These are phyloP conservation scores for Zaprionus africanus DNA, from an alignment of 1,140 invertebrate species.

Conservation along the genomic window DNA sequence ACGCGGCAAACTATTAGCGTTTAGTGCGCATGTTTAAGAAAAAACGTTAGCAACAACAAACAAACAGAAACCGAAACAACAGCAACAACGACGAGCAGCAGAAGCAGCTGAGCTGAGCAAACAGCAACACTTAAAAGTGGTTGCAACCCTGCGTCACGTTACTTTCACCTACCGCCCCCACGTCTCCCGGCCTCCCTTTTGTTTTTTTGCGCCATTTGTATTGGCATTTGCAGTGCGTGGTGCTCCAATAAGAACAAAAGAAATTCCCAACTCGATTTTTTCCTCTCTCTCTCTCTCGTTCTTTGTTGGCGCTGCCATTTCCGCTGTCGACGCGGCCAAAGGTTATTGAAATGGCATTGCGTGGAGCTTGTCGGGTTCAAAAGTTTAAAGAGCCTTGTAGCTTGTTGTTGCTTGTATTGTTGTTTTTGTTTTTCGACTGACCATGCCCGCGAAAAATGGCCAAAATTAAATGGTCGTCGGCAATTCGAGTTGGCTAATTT, in stretches of 20 bases:
- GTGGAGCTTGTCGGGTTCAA: slow-evolving; percentile 38
- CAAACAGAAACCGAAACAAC: slow-evolving; percentile 39
- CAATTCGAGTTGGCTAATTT: slow-evolving; percentile 50
- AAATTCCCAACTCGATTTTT: slow-evolving; percentile 45
- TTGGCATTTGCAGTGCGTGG: slow-evolving; percentile 77
- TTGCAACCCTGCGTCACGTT: slow-evolving; percentile 73
- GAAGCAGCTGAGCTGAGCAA: slow-evolving; percentile 43
- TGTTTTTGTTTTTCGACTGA: slow-evolving; percentile 13
- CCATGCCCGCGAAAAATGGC: not conserved
- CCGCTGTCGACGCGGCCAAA: slow-evolving; percentile 39
- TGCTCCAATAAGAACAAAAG: slow-evolving; percentile 82
- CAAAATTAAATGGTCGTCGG: slow-evolving; percentile 3
- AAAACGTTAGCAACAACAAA: slow-evolving; percentile 58
- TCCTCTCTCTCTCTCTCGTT: not conserved
- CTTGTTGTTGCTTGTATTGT: slow-evolving; percentile 12
- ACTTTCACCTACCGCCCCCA: slow-evolving; percentile 20
- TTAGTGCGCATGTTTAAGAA: slow-evolving; percentile 80
- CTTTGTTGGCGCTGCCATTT: slow-evolving; percentile 35
- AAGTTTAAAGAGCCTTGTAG: slow-evolving; percentile 46
- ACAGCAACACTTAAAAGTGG: slow-evolving; percentile 78
- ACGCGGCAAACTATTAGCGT: slow-evolving; percentile 72
- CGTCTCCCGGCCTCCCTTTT: slow-evolving; percentile 18
- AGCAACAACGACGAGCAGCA: slow-evolving; percentile 23
- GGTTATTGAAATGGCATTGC: slow-evolving; percentile 60
- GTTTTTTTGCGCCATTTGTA: slow-evolving; percentile 80